These are phyloP conservation scores for Porphyrio hochstetteri DNA, from an alignment of 2,113 vertebrate genomes.

Conservation along the genomic window DNA sequence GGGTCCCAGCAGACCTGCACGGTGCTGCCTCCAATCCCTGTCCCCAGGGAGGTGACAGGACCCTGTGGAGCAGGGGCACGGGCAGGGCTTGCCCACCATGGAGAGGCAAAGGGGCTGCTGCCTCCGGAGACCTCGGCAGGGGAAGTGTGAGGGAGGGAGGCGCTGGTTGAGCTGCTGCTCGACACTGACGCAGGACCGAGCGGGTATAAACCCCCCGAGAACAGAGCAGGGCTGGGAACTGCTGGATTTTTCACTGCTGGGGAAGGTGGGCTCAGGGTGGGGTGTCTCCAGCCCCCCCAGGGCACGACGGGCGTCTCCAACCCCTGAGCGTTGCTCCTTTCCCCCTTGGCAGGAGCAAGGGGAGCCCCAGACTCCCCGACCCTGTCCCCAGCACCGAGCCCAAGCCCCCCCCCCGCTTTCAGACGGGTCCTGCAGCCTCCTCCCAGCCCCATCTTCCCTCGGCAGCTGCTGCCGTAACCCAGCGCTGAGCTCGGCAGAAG, in stretches of 20 bases:
- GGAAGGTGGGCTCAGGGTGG: background rate
- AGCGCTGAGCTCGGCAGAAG: background rate
- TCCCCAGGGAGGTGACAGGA: background rate
- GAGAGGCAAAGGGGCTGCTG: background rate
- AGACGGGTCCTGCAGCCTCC: background rate
- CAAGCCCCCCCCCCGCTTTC: background rate
- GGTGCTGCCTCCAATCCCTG: background rate
- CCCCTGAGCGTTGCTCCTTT: background rate
- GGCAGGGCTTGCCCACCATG: fast-evolving
- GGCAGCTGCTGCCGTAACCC: fast-evolving
- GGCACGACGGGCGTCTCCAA: fast-evolving
- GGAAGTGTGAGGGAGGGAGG: background rate
- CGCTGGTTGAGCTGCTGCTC: background rate
- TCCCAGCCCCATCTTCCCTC: background rate
- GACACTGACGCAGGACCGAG: background rate
- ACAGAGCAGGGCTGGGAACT: background rate
- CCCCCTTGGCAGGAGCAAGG: background rate
- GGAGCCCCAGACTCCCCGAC: background rate
- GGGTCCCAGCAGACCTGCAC: background rate
- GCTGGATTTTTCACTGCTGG: background rate
- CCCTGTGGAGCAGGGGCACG: background rate
- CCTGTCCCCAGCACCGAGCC: fast-evolving
- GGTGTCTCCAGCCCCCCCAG: background rate
- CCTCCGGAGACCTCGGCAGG: background rate
- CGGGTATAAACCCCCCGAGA: background rate